Evolutionary conservation across 37 sponge, comb jelly and placozoan species (phyloP), one percentile per base, ranked within the genome.

Genomic region (Lycopodina hypogea): DNA sequence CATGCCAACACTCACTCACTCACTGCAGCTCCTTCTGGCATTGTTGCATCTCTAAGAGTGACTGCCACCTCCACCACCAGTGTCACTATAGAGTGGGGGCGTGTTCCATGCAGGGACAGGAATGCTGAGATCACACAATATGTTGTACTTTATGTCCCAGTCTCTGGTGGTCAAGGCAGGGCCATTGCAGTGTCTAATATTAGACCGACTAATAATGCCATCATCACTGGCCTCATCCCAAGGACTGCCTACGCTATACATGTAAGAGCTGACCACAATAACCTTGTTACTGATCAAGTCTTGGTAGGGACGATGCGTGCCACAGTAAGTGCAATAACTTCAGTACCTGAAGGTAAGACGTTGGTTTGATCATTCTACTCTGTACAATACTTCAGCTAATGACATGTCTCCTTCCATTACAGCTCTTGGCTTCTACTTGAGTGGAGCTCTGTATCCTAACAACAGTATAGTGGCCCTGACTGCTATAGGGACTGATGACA

Each of bases 101-200:
- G 6, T 32, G 62, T 80, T 17, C 8, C 2, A 3, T 80, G 81
- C 32, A 12, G 36, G 0, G 61, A 60, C 17, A 38, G 81, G 15
- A 80, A 80, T 67, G 38, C 51, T 66, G 56, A 68, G 22, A 79
- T 79, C 50, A 79, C 79, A 36, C 39, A 41, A 24, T 79, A 79
- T 34, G 24, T 3, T 22, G 7, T 68, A 1, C 35, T 40, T 32
- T 75, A 75, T 58, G 41, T 6, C 3, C 61, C 59, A 1, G 55
- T 4, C 56, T 33, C 41, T 58, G 61, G 30, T 15, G 6, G 36
- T 7, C 9, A 15, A 30, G 60, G 12, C 18, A 59, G 3, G n/a
- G n/a, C n/a, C 3, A 28, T 15, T 18, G 26, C 6, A 33, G 41
- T 37, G 36, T 22, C 1, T 59, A 40, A 57, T 75, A 36, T n/a